These are phyloP conservation scores for Vesta saturnalis DNA, from an alignment of 2,888 invertebrate genomes.

Conservation along the genomic window DNA sequence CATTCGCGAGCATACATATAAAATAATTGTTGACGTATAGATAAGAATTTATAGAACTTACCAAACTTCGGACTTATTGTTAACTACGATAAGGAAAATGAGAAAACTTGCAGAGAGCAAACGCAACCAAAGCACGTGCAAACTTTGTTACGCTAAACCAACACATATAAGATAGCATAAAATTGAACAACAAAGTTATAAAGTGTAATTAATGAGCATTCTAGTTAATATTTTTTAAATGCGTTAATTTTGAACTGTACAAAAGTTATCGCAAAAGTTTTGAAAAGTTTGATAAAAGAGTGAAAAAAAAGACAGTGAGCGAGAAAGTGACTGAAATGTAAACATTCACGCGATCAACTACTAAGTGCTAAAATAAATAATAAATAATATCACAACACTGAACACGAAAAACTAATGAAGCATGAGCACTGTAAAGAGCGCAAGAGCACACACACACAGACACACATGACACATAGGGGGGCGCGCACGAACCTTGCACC, in stretches of 20 bases:
- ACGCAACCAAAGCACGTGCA: constrained; percentile 34
- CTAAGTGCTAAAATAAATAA: constrained; percentile 29
- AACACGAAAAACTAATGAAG: constrained; percentile 42
- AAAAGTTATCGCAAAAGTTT: constrained; percentile 27
- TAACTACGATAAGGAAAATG: constrained; percentile 17
- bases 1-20: constrained; percentile 1
- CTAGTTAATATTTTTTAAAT: constrained; percentile 3
- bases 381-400: constrained; percentile 40
- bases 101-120: constrained; percentile 22
- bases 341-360: constrained; percentile 26
- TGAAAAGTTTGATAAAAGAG: constrained; percentile 4
- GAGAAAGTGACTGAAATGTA: constrained; percentile 15
- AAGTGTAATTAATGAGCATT: constrained; percentile 5
- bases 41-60: constrained; percentile 19
- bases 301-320: constrained; percentile 11
- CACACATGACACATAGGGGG: constrained; percentile 39
- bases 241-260: constrained; percentile 7
- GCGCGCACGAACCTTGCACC: constrained; percentile 49
- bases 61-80: constrained; percentile 18
- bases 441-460: constrained; percentile 40
- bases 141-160: constrained; percentile 15
- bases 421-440: constrained; percentile 39
- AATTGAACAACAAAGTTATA: constrained; percentile 7
- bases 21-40: constrained; percentile 4
- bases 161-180: constrained; percentile 12